Base-by-base conservation (phyloP, 1,140 invertebrate genomes). In the Chymomyza costata region DNA sequence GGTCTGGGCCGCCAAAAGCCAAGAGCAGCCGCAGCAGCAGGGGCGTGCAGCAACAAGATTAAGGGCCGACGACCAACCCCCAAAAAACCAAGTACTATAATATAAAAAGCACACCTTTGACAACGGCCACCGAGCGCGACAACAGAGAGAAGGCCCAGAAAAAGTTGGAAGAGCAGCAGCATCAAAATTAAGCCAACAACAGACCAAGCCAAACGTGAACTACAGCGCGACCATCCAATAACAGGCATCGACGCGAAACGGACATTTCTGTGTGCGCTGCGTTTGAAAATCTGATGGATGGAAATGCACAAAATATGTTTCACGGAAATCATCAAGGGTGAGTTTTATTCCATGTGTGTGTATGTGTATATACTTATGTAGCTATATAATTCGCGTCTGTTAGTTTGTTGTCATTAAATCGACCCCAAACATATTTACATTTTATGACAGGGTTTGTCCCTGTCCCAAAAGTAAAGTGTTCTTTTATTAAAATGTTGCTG, bases 281-380 rank as follows among this genome's bases (percentile, higher is more conserved):
- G 76, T 67, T 48, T 39, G 58, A 70, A 82, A 76, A 82, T 83
- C 83, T 85, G 80, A 86, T 86, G 84, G 84, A 86, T 85, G 84
- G 84, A 85, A 86, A 86, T 86, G 84, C 84, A 68, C 84, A 86
- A 85, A 86, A 86, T 84, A 86, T 86, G 84, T 86, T 83, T 84
- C 84, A 86, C 83, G 84, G 84, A 84, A 85, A 85, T 85, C 84
- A 85, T 74, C 84, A 86, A 85, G 84, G 84, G 84, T 86, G 66
- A 84, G 81, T 81, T 67, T 48, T 55, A 25, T n/a, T 19, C 25
- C 5, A 28, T n/a, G n/a, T n/a, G n/a, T n/a, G n/a, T n/a, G n/a
- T n/a, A n/a, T n/a, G n/a, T n/a, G n/a, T n/a, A n/a, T n/a, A n/a
- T n/a, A n/a, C n/a, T n/a, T n/a, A n/a, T n/a, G n/a, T n/a, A n/a